phyloP scores from a whole-genome alignment of 2,888 invertebrate genomes.

The Stramonita haemastoma region DNA sequence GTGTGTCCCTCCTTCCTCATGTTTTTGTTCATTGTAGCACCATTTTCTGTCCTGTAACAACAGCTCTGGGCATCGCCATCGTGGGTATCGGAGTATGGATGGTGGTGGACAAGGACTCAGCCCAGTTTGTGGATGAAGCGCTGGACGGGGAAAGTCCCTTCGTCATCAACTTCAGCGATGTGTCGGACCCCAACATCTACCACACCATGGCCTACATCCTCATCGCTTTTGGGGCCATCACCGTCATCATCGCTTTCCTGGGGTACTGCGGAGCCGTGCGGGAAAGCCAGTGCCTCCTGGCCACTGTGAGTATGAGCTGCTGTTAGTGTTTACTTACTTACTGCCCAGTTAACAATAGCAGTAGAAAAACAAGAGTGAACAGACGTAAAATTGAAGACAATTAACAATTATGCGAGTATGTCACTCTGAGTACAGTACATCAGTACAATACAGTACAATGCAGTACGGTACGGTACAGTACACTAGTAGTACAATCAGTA shows the following conservation, averaged over 20 bases:
- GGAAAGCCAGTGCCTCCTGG: slow-evolving; percentile 87
- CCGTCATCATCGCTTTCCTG: slow-evolving; percentile 87
- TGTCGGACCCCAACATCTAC: slow-evolving; percentile 82
- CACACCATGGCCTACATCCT: slow-evolving; percentile 86
- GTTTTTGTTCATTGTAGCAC: background rate
- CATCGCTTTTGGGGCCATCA: slow-evolving; percentile 84
- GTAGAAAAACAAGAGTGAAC: no score
- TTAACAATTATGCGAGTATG: no score
- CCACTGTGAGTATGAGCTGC: slow-evolving; percentile 81
- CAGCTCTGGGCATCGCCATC: slow-evolving; percentile 86
- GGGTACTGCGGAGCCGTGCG: slow-evolving; percentile 90
- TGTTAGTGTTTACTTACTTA: background rate
- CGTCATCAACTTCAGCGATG: slow-evolving; percentile 76
- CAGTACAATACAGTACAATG: no score
- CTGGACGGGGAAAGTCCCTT: background rate
- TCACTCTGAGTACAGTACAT: no score
- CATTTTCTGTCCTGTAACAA: background rate
- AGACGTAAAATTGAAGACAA: no score
- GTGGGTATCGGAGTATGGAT: slow-evolving; percentile 88
- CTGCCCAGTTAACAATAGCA: no score
- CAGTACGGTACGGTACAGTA: no score
- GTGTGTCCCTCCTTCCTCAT: background rate
- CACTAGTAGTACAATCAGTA: no score
- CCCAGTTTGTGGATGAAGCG: slow-evolving; percentile 82
- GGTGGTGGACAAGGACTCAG: slow-evolving; percentile 83